Base-by-base conservation (phyloP, 2,888 invertebrate genomes). In the Clepsis dumicolana region DNA sequence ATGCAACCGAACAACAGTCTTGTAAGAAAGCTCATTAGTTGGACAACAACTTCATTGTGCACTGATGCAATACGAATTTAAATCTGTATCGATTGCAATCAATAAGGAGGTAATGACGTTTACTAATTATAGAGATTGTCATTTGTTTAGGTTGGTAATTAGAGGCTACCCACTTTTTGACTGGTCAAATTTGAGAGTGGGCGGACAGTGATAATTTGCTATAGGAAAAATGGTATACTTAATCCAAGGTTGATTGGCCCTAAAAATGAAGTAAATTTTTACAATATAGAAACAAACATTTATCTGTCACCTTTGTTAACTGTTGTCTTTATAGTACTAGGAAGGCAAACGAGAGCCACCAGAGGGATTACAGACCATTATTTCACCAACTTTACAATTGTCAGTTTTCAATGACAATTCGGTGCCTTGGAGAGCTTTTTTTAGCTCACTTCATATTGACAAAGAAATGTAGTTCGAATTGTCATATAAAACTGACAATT, bases 41-140 rank as follows among this genome's bases (percentile, higher is more conserved):
- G 52, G 63, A 68, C 57, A 68, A 63, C 62, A 25, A 67, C 63
- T 68, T 63, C 50, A 68, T 63, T 68, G 57, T 68, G 24, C n/a
- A 29, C 57, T 63, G 67, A 57, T 57, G 67, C 63, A 68, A 68
- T 52, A 44, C 53, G 12, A 10, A 63, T 63, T 67, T 41, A 57
- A 54, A 68, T 68, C 57, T 53, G 56, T 52, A 27, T 63, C 38
- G 56, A 32, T 63, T 52, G 67, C 62, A 52, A 68, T 63, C 41
- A 50, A 63, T 67, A 63, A 24, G 27, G 56, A 41, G 57, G 63
- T 68, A 63, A 57, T 56, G 41, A 57, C 27, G 38, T 57, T 63
- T 24, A 52, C 41, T 63, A 57, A 67, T 67, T 38, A 59, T 59
- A 25, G 14, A 25, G 59, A 4, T 59, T 41, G 41, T 59, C 59